A percentile compares a stretch with the other conserved stretches of the same genome.
Conservation (phyloP, 2,113 vertebrate species). For the Lota lota region DNA sequence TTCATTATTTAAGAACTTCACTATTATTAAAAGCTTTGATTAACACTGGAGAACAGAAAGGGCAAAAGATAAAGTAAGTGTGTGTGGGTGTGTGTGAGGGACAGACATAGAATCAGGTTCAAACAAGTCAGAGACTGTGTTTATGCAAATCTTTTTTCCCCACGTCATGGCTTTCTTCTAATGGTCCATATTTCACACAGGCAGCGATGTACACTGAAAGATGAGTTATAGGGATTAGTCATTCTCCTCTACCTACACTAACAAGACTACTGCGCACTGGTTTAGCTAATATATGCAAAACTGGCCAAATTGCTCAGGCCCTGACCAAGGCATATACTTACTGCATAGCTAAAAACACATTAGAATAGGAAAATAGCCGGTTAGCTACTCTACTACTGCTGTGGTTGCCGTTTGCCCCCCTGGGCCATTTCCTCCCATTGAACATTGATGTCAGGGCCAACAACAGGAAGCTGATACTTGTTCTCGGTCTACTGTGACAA, state of each 20-base stretch:
- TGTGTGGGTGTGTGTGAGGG: conserved; percentile 16
- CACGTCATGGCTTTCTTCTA: conserved; percentile 7
- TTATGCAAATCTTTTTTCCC: background rate
- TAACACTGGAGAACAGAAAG: conserved; percentile 24
- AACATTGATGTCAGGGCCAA: background rate
- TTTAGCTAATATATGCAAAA: background rate
- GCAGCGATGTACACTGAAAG: conserved; percentile 13
- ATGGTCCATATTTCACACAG: conserved; percentile 30
- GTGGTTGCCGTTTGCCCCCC: no score
- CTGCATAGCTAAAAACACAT: no score
- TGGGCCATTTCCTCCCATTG: background rate
- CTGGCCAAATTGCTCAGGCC: background rate
- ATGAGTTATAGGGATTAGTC: conserved; percentile 33
- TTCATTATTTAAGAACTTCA: no score
- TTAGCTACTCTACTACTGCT: no score
- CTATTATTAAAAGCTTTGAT: background rate
- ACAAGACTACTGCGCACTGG: conserved; percentile 8
- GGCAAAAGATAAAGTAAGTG: conserved; percentile 1
- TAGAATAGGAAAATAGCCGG: no score
- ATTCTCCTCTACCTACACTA: background rate
- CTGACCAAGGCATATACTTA: no score
- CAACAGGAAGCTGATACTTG: conserved; percentile 13
- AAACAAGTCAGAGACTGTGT: background rate
- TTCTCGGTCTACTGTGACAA: background rate
- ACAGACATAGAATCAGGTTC: background rate